Evolutionary conservation across 1,140 invertebrate genomes (phyloP).

Genomic region (Myzus persicae): DNA sequence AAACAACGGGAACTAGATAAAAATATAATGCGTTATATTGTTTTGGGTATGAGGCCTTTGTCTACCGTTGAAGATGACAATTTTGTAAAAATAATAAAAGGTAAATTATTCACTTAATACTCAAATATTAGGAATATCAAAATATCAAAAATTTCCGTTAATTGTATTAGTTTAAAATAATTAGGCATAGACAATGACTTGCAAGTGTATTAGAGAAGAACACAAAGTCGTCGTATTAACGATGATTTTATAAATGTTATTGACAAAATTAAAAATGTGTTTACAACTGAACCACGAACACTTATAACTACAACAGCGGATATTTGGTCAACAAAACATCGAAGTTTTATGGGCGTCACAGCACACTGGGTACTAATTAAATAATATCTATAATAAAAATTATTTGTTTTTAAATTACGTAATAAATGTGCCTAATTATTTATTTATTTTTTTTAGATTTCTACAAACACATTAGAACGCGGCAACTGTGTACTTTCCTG

Average conservation of each 20-base stretch:
- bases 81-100: not conserved
- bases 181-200: not conserved
- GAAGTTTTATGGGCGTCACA: not conserved
- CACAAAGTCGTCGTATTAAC: slow-evolving; percentile 8
- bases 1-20: not conserved
- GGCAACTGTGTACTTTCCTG: too few species aligned
- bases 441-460: too few species aligned
- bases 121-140: not conserved
- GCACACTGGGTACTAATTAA: not conserved
- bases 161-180: not conserved
- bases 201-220: not conserved
- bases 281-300: not conserved
- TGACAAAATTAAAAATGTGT: not conserved
- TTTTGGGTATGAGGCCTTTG: not conserved
- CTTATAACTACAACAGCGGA: not conserved
- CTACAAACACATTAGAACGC: too few species aligned
- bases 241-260: not conserved
- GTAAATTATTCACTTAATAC: not conserved
- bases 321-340: slow-evolving; percentile 14
- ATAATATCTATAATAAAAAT: too few species aligned
- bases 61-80: not conserved
- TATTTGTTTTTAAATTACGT: too few species aligned
- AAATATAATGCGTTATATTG: slow-evolving; percentile 23
- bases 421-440: too few species aligned
- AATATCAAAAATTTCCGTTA: not conserved